phyloP scores from a whole-genome alignment of 2,113 vertebrate genomes.

The Verasper variegatus region DNA sequence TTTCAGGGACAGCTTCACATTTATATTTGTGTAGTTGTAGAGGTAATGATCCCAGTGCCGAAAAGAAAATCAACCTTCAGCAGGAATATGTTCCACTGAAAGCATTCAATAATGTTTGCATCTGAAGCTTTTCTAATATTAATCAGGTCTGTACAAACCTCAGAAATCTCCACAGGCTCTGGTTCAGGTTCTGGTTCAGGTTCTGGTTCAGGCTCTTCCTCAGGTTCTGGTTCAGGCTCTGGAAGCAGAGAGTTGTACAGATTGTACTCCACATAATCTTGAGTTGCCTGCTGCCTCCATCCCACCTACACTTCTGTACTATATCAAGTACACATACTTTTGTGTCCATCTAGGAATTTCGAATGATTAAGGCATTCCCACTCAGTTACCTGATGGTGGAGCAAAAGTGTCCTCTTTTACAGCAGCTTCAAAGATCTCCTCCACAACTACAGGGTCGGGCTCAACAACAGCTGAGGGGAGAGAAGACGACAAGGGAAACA shows the following conservation, averaged over 20 bases:
- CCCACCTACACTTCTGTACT: too few relatives aligned
- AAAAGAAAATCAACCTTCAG: not conserved
- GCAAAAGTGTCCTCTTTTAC: conserved; percentile 42
- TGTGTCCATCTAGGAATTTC: too few relatives aligned
- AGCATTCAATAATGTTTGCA: too few relatives aligned
- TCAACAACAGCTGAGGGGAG: conserved; percentile 50
- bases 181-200: conserved; percentile 6
- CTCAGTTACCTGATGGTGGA: conserved; percentile 54
- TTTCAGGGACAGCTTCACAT: not conserved
- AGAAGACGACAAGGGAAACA: not conserved
- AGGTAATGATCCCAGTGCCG: not conserved
- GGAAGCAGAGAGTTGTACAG: not conserved
- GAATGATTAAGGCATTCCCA: not conserved
- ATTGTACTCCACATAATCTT: too few relatives aligned
- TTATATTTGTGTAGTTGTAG: not conserved
- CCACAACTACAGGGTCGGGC: conserved; percentile 61
- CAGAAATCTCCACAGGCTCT: conserved; percentile 36
- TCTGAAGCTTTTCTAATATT: too few relatives aligned
- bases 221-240: conserved; percentile 51
- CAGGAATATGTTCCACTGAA: too few relatives aligned
- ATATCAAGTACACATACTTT: too few relatives aligned
- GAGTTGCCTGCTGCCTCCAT: too few relatives aligned
- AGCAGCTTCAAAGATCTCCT: conserved; percentile 50
- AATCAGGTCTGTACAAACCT: conserved; percentile 41
- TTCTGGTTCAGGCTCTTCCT: conserved; percentile 16